Conservation (phyloP, 2,888 invertebrate genomes). For the Biston stratarius region DNA sequence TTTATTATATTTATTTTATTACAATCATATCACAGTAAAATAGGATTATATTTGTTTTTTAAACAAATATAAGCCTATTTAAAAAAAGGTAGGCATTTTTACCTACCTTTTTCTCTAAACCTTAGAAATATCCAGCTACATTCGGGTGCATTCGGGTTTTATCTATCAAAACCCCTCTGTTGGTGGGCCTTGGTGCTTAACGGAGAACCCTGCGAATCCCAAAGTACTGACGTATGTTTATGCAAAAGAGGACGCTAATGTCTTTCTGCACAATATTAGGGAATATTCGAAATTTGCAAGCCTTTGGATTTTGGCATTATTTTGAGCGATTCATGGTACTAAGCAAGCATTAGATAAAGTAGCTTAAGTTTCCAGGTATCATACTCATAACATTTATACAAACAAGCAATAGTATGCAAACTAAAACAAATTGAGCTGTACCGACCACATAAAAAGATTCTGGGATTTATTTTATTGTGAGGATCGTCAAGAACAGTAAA, state of each 20-base stretch:
- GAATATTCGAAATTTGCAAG: slow-evolving; percentile 39
- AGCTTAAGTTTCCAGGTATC: slow-evolving; percentile 1
- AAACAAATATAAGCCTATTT: too few relatives aligned
- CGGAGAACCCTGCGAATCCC: not conserved
- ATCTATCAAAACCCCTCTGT: too few relatives aligned
- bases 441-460: slow-evolving; percentile 28
- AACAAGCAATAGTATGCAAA: not conserved
- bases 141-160: too few relatives aligned
- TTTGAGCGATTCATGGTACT: slow-evolving; percentile 7
- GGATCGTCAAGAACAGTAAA: slow-evolving; percentile 39
- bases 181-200: too few relatives aligned
- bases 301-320: slow-evolving; percentile 32
- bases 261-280: slow-evolving; percentile 30
- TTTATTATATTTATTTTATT: too few relatives aligned
- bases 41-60: too few relatives aligned
- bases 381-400: not conserved
- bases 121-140: too few relatives aligned
- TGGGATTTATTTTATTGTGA: slow-evolving; percentile 37
- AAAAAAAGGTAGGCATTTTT: too few relatives aligned
- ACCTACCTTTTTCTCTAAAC: too few relatives aligned
- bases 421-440: not conserved
- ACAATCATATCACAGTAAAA: too few relatives aligned
- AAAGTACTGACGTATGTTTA: slow-evolving; percentile 33
- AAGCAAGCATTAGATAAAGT: not conserved
- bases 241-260: slow-evolving; percentile 36